Conservation (phyloP, 2,113 vertebrate genomes). For the Oreocharis arfaki region DNA sequence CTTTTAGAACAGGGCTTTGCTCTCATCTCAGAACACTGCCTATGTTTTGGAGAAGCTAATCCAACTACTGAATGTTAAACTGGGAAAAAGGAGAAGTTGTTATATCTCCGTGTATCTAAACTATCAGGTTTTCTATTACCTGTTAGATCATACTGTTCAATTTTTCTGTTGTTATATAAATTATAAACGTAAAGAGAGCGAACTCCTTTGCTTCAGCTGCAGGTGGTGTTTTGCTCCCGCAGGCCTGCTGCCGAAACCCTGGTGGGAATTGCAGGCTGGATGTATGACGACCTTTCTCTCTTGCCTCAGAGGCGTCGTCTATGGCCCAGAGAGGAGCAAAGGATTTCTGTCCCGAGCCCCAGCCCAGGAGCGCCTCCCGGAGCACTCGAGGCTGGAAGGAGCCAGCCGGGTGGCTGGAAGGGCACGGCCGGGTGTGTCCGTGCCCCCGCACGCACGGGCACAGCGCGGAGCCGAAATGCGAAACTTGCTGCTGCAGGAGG, state of each 20-base stretch:
- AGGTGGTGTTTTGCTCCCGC: background rate
- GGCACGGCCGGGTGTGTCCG: rapidly evolving
- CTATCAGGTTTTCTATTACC: background rate
- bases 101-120: background rate
- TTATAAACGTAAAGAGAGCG: constrained; percentile 1
- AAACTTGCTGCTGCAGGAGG: background rate
- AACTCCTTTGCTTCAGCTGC: background rate
- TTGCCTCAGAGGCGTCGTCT: background rate
- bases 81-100: background rate
- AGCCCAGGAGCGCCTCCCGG: background rate
- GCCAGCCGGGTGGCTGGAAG: background rate
- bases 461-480: background rate
- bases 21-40: background rate
- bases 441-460: rapidly evolving
- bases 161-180: constrained; percentile 42
- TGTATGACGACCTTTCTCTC: background rate
- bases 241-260: background rate
- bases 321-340: background rate
- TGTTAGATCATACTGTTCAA: constrained; percentile 17
- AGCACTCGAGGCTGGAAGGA: background rate
- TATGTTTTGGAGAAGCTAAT: background rate
- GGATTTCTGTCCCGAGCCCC: background rate
- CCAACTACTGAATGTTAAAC: background rate
- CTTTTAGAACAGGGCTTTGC: background rate
- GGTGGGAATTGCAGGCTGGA: background rate